Evolutionary conservation across 2,888 invertebrate genomes (phyloP), one percentile per base, ranked within the genome.

Genomic region (Sesia bembeciformis): DNA sequence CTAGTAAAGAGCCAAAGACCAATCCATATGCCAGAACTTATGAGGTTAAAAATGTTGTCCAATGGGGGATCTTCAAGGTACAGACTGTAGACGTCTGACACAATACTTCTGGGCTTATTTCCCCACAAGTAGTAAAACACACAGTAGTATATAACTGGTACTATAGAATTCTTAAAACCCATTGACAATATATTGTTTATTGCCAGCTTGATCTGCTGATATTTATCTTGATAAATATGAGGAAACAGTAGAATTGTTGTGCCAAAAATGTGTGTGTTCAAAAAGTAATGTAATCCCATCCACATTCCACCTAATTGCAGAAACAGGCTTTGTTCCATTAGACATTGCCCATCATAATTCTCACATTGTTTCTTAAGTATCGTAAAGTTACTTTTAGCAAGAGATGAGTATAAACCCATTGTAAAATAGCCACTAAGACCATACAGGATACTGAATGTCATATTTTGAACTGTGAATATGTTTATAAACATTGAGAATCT

Each of bases 1-100:
- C 93, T 90, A 4, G 92, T 90, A 60, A 94, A 92, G 52, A 94
- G 81, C 94, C 94, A 95, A 3, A 92, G 81, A 51, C 93, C 93
- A 59, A 94, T 84, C 64, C 93, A 78, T 63, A 94, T 76, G 6
- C 88, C 81, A 40, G 90, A 74, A 42, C 76, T 74, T 5, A 91
- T 57, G 40, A 92, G 65, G 61, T 87, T 89, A 4, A 88, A 65
- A 41, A 92, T 61, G 58, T 83, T 85, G 63, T 90, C 88, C 50
- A 91, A 67, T 5, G 90, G 86, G 53, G 89, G 81, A 55, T 87
- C 86, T 71, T 91, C 91, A 39, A 91, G 66, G 53, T 90, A 85
- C 23, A 93, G 70, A 46, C 90, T 85, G 55, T 93, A 90, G 0
- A 92, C 71, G 40, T 88, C 82, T 5, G 90, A 80, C 1, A 93